Base-by-base conservation (phyloP, 92 coral and sea anemone species). In the Nematostella vectensis region DNA sequence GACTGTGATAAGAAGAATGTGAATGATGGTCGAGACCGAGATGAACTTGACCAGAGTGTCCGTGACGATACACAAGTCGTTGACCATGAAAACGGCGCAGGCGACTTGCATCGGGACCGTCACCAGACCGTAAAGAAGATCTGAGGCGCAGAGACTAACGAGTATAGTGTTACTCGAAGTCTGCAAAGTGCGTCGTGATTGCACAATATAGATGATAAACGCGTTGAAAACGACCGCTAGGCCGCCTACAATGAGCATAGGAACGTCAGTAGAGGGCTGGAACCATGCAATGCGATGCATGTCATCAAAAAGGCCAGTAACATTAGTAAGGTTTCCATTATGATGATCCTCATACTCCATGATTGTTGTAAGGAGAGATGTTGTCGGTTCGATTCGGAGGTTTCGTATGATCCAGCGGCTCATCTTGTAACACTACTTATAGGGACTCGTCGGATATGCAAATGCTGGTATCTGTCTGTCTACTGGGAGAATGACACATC, bases 21-120 rank as follows among this genome's bases (percentile, higher is more conserved):
- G 72, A 16, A 66, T 56, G 23, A 66, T 66, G 11, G 72, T 66
- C 3, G 72, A 66, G 55, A 55, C 55, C 16, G 72, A 66, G 13
- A 66, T 54, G 15, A 66, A 54, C 37, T 66, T 66, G 3, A 42
- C 23, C n/a, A 55, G 55, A 39, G 57, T 66, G 22, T 30, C 56
- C 12, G 63, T 43, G 31, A 59, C 47, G 31, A 66, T 10, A 42
- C 72, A 66, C 9, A 55, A 22, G 11, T 59, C 62, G 3, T 4
- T 19, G 22, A 54, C 31, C 15, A 43, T 29, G 13, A 55, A 1
- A 16, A 66, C 55, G 19, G 62, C 43, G 25, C 72, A 66, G 0
- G 72, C 45, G 12, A 66, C 55, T 12, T 20, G 39, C 30, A 66
- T 49, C 11, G 72, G 72, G 19, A 66, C 48, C n/a, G 63, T 20